Conservation (phyloP, 2,113 vertebrate genomes). For the Pterocles burchelli region DNA sequence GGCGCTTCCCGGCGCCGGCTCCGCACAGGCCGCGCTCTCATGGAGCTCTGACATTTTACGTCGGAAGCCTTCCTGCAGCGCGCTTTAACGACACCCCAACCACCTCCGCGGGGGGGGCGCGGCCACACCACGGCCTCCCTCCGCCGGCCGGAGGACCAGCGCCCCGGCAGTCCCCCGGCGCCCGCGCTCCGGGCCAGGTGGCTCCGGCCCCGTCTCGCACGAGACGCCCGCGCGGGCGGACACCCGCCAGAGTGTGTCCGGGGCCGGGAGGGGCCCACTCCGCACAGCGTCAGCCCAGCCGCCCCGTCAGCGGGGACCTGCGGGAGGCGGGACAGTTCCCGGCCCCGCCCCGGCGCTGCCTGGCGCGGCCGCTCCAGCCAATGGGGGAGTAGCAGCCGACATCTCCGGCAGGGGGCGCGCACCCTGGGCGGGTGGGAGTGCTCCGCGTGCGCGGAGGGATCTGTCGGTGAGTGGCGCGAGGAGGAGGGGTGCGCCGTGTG, state of each 20-base stretch:
- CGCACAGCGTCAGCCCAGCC: too few species aligned
- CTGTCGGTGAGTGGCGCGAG: background rate
- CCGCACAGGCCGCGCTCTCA: too few species aligned
- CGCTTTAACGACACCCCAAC: too few species aligned
- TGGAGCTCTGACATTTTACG: too few species aligned
- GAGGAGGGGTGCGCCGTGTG: accelerated
- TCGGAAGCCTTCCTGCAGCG: background rate
- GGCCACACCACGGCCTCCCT: too few species aligned
- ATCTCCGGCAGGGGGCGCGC: background rate
- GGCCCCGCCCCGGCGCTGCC: background rate
- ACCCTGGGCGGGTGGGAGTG: too few species aligned
- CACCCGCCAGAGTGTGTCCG: accelerated
- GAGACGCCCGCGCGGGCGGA: background rate
- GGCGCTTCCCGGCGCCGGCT: too few species aligned
- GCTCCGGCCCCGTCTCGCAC: too few species aligned
- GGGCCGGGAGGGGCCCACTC: too few species aligned
- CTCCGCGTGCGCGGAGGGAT: background rate
- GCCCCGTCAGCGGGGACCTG: too few species aligned
- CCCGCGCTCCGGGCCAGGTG: background rate
- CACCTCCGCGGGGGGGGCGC: background rate
- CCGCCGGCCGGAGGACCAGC: background rate
- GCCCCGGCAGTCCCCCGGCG: background rate
- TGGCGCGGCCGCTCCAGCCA: background rate
- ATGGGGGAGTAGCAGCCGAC: background rate
- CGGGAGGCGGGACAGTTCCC: too few species aligned